These are phyloP conservation scores for Bubo bubo DNA, from an alignment of 2,113 vertebrate species.

Conservation along the genomic window DNA sequence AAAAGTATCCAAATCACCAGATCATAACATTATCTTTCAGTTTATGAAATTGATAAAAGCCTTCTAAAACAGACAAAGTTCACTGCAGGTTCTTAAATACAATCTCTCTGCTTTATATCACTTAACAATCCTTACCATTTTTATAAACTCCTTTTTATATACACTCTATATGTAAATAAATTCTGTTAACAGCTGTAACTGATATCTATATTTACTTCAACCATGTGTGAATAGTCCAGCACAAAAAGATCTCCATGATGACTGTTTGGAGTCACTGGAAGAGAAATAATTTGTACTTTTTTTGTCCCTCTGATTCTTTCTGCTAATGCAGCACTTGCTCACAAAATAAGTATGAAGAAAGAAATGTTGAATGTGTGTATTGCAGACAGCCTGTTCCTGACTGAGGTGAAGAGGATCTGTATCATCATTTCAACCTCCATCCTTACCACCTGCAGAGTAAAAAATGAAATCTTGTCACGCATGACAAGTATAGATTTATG, in stretches of 20 bases:
- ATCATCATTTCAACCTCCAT: conserved; percentile 17
- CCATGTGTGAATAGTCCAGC: neutral
- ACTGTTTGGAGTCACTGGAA: neutral
- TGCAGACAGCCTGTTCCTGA: conserved; percentile 17
- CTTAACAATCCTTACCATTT: neutral
- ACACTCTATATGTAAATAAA: neutral
- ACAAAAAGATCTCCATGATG: neutral
- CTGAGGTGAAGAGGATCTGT: neutral
- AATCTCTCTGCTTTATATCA: neutral
- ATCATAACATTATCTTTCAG: neutral
- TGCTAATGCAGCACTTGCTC: neutral
- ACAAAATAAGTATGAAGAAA: conserved; percentile 12
- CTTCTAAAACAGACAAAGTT: neutral
- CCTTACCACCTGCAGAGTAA: neutral
- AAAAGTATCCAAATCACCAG: neutral
- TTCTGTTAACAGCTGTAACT: neutral
- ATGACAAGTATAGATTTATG: conserved; percentile 10
- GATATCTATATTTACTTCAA: neutral
- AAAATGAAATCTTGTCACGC: conserved; percentile 47
- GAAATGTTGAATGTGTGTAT: conserved; percentile 15
- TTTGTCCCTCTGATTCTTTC: neutral
- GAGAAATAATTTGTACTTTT: neutral
- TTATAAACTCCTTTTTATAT: neutral
- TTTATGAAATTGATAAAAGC: neutral
- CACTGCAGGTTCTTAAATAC: neutral